phyloP scores from a whole-genome alignment of 2,113 vertebrate species.

The Ondatra zibethicus region DNA sequence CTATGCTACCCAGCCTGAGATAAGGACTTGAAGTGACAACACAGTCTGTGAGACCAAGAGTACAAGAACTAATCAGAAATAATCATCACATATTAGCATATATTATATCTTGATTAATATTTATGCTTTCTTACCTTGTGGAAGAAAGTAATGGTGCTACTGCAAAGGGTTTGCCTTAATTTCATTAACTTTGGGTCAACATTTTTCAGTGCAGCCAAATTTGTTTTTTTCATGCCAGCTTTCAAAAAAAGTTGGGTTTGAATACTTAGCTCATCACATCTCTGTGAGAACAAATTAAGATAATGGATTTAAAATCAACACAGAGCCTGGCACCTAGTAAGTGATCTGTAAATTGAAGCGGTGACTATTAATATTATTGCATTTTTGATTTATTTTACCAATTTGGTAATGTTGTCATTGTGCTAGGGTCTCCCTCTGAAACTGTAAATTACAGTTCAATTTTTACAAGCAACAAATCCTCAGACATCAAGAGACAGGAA shows the following conservation, averaged over 20 bases:
- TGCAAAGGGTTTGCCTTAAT: constrained; percentile 30
- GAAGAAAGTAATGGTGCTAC: constrained; percentile 3
- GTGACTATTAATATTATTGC: constrained; percentile 61
- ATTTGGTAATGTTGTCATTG: constrained; percentile 43
- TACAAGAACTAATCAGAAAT: constrained; percentile 42
- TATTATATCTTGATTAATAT: background rate
- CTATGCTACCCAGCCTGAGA: background rate
- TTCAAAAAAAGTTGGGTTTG: constrained; percentile 47
- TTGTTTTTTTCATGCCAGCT: constrained; percentile 48
- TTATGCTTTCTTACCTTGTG: background rate
- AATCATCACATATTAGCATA: background rate
- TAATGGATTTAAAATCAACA: constrained; percentile 65
- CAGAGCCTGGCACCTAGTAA: constrained; percentile 47
- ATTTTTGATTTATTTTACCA: constrained; percentile 66
- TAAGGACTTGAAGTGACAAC: background rate
- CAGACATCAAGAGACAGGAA: constrained; percentile 20
- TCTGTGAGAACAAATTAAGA: constrained; percentile 66
- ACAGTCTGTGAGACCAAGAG: constrained; percentile 4
- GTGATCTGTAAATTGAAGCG: constrained; percentile 56
- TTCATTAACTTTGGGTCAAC: constrained; percentile 57
- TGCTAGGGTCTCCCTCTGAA: background rate
- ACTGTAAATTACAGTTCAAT: background rate
- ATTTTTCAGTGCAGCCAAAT: constrained; percentile 48
- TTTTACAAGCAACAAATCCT: constrained; percentile 48
- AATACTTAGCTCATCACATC: constrained; percentile 53